Base-by-base conservation (phyloP, 1,140 invertebrate genomes). In the Cyclargus thomasi region DNA sequence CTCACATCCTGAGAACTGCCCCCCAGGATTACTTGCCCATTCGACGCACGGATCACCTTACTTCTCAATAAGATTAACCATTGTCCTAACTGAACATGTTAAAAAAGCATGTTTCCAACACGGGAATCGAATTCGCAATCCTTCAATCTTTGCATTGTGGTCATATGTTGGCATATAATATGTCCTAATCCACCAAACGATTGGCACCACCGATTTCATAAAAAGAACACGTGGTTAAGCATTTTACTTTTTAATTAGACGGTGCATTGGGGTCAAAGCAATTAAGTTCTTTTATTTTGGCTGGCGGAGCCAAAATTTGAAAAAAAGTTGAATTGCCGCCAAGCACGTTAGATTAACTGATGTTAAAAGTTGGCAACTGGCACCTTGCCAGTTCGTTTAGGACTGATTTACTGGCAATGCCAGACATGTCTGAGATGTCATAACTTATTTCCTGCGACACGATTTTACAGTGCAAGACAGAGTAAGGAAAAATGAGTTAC, bases 281-380 rank as follows among this genome's bases (percentile, higher is more conserved):
- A 73, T 74, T 76, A 76, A 76, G 72, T 70, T 72, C 72, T 74
- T 76, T 76, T 74, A 74, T 76, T 76, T 73, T 70, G 39, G 39
- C 14, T 16, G 39, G 74, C 70, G 70, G 72, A 71, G 74, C 74
- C 74, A 76, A 76, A 74, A 76, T 76, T 73, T 67, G 70, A 74
- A 73, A 76, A 71, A 73, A 68, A 22, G 53, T 74, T 76, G 74
- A 74, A 74, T 64, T 69, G 64, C 64, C 70, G 74, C 67, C 67
- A 68, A 68, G 59, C 67, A 59, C 64, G 70, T 71, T 65, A 71
- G 70, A 71, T 71, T 71, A 71, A 68, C 70, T 68, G 67, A 68
- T 71, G 67, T 71, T 70, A 71, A 71, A 68, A 71, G 63, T 71
- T 71, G 66, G 55, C 55, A 17, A 39, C 63, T 71, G 70, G 70